Base-by-base conservation (phyloP, 1,140 invertebrate genomes). In the Ruditapes philippinarum region DNA sequence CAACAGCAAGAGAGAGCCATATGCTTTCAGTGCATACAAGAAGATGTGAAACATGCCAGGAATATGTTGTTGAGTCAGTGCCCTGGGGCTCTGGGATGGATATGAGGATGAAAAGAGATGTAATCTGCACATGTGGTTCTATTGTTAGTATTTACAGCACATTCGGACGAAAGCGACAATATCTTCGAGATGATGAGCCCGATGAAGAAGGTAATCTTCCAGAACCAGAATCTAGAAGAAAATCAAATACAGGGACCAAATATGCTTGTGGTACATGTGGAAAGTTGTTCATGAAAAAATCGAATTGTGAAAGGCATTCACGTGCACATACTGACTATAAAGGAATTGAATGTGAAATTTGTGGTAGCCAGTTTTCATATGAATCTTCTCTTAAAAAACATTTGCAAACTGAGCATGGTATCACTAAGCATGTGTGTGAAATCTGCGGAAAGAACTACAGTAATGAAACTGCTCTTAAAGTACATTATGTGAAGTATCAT, bases 181-280 rank as follows among this genome's bases (percentile, higher is more conserved):
- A 88, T 40, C 51, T 88, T 11, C 36, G 85, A 11, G 85, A 88
- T 33, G 85, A 88, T 68, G 85, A 88, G 38, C 76, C 76, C 2
- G 85, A 88, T n/a, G 85, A 88, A 70, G 68, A 76, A n/a, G 74
- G 74, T 19, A 60, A 88, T n/a, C 22, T 79, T 7, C 85, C 74
- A 28, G 45, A 51, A n/a, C 7, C 36, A 19, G 36, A 25, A 25
- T n/a, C 83, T 1, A 84, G 38, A 40, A 40, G 12, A 11, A 88
- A 88, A 65, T 80, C 85, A 19, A 88, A 68, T 19, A 68, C 49
- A 28, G 85, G 85, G 11, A 88, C 85, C 22, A 88, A 88, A 40
- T 88, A 88, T 88, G 85, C 85, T n/a, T 88, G 85, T 88, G 85
- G 85, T 14, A 88, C 74, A 36, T 88, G 85, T 80, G 85, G 85